Base-by-base conservation (phyloP, 2,888 invertebrate species). In the Patella caerulea region DNA sequence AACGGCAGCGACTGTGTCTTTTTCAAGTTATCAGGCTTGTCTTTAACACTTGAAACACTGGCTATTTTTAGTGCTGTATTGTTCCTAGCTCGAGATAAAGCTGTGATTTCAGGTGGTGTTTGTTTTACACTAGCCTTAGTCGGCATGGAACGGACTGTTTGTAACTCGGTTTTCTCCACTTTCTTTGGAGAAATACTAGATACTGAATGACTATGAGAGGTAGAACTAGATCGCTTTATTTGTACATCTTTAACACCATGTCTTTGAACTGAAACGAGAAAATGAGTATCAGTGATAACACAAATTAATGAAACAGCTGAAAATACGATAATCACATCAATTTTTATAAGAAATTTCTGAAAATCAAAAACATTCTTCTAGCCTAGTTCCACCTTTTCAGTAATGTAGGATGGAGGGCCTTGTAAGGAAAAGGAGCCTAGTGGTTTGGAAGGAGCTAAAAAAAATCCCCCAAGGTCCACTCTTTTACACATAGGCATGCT, bases 1-100 rank as follows among this genome's bases (percentile, higher is more conserved):
- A 91, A 88, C 73, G 91, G 91, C 81, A 88, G 85, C 45, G 87
- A 81, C 79, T 87, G 87, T 75, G 87, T 88, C 78, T 84, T 87
- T 81, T 85, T 82, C 65, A 76, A 79, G 73, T 84, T 86, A 19
- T 82, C 79, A 73, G 76, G 76, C 54, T 73, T 73, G 9, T 19
- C 56, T 17, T 75, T 77, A 14, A 74, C 77, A 55, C 77, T 17
- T 53, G 71, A 34, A 14, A 71, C 73, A 52, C 71, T 72, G 55
- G 65, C 75, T 15, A 71, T 65, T 9, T 54, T 53, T 34, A 24
- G 53, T 15, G 55, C 71, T 45, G 72, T 52, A 53, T 65, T 72
- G 9, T 19, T 72, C 15, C 69, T 52, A n/a, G n/a, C 52, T 17
- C 24, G n/a, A 54, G 78, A 54, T 15, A 59, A 24, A 54, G 56